A percentile compares a stretch with the other conserved stretches of the same genome.
Evolutionary conservation across 30 jellyfish, hydroid and myxozoan genomes (phyloP).

Genomic region (Pelagia noctiluca): DNA sequence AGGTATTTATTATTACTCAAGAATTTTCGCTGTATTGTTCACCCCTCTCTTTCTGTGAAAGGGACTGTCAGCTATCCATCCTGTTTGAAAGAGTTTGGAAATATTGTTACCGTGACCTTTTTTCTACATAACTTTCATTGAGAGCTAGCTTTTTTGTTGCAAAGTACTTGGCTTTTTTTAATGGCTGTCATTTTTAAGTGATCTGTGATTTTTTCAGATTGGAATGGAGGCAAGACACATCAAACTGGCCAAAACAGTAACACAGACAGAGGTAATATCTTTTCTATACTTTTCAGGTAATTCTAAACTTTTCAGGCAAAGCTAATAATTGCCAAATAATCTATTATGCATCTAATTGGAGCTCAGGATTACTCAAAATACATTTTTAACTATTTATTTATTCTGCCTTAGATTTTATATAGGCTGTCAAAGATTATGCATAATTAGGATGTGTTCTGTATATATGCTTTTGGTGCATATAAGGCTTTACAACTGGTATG

Average conservation of each 20-base stretch:
- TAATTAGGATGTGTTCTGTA: too few species aligned
- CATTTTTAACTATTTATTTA: too few species aligned
- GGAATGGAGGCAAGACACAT: slow-evolving; percentile 97
- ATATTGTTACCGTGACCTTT: neutral
- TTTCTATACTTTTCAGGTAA: neutral
- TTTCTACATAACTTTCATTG: neutral
- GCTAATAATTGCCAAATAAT: too few species aligned
- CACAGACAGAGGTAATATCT: slow-evolving; percentile 77
- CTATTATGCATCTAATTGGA: too few species aligned
- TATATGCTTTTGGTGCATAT: too few species aligned
- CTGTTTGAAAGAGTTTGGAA: neutral
- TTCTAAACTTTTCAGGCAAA: too few species aligned
- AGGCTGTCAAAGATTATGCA: too few species aligned
- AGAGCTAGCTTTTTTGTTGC: neutral
- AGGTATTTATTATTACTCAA: slow-evolving; percentile 40
- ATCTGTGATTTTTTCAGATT: slow-evolving; percentile 39
- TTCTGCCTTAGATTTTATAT: too few species aligned
- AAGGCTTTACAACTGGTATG: too few species aligned
- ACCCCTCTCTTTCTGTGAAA: neutral
- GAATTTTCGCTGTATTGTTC: neutral
- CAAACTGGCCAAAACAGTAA: slow-evolving; percentile 78
- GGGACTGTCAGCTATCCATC: slow-evolving; percentile 4
- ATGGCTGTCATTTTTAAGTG: neutral
- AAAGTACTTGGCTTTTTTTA: neutral
- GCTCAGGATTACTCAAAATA: too few species aligned